Percentiles rank a stretch among this genome's conserved stretches.
Conservation (phyloP, 2,113 vertebrate species). For the Echinops telfairi region DNA sequence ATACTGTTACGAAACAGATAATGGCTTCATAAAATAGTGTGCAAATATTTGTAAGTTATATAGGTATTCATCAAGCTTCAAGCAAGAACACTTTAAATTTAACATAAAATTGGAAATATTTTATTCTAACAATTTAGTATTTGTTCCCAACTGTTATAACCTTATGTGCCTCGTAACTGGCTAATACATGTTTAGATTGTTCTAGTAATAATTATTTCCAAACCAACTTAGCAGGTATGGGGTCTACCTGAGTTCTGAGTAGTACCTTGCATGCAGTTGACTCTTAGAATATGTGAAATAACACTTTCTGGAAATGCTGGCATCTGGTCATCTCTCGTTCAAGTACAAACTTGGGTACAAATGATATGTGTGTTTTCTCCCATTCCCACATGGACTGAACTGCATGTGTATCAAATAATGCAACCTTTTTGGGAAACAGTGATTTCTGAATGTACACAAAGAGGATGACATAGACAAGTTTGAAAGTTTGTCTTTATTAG, state of each 20-base stretch:
- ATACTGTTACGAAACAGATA: background rate
- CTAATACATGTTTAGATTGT: no score
- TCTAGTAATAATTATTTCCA: background rate
- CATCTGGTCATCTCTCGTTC: background rate
- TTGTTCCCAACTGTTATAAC: background rate
- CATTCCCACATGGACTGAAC: background rate
- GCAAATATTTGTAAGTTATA: slow-evolving; percentile 3
- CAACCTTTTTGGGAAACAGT: background rate
- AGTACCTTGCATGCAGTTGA: background rate
- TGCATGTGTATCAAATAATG: background rate
- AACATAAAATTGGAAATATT: background rate
- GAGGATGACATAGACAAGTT: background rate
- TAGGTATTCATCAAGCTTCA: background rate
- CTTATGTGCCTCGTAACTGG: no score
- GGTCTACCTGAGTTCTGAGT: background rate
- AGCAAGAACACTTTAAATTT: background rate
- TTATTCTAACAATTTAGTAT: background rate
- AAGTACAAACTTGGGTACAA: background rate
- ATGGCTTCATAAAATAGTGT: background rate
- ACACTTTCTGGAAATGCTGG: background rate
- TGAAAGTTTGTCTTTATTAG: no score
- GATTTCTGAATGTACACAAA: background rate
- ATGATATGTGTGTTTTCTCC: background rate
- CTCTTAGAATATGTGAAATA: background rate
- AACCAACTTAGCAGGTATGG: background rate